Base-by-base conservation (phyloP, 64 coral and sea anemone species). In the Montipora foliosa region DNA sequence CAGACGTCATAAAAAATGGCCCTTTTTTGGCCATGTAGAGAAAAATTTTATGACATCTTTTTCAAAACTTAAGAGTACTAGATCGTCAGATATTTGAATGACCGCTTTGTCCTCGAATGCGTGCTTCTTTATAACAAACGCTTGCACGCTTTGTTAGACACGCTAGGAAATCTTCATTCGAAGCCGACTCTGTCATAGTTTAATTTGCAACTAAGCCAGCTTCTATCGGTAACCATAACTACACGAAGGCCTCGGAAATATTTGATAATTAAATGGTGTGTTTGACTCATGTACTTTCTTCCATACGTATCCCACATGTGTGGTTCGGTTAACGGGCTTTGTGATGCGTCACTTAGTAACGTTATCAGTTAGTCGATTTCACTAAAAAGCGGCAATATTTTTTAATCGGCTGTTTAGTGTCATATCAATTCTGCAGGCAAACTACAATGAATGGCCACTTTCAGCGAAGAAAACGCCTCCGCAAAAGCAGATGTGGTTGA, bases 251-350 rank as follows among this genome's bases (percentile, higher is more conserved):
- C 46, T 72, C 10, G 5, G 37, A 86, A 86, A 72, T 49, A 86
- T 86, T 86, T 72, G 9, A 48, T 15, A 72, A 71, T 86, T 85
- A 49, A 73, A 86, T 86, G 5, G 44, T 50, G 62, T 24, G 19
- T 67, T 86, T 71, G 11, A 22, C 29, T 48, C 17, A 21, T 44
- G n/a, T 71, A 49, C 71, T 68, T 72, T 86, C 60, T 69, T 72
- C 66, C 20, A 8, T 8, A 70, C 22, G 62, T 49, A 69, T 22
- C 8, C 7, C 46, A 24, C 66, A 21, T 46, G 46, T 17, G 82
- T 51, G n/a, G 17, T 50, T 86, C 66, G 82, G 67, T 71, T 85
- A 72, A 86, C 64, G 82, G 82, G 44, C 5, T 49, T 16, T 6
- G 74, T 76, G 37, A 46, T 76, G 8, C 22, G 8, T 46, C 11